These are phyloP conservation scores for Triplophysa yarkandensis DNA, from an alignment of 2,797 vertebrate species.

Conservation along the genomic window DNA sequence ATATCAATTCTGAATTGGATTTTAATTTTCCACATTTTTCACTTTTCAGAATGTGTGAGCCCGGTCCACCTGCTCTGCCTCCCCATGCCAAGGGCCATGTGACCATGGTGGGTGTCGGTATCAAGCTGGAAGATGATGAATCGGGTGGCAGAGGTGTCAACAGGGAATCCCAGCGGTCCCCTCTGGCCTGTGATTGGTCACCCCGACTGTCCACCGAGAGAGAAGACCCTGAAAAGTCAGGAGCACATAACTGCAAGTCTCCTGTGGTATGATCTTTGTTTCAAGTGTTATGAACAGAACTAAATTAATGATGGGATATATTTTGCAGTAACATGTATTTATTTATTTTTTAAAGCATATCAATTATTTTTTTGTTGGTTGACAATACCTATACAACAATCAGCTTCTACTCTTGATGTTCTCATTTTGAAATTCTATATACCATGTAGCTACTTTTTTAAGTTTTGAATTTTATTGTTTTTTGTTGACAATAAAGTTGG, in stretches of 20 bases:
- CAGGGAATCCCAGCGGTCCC: slow-evolving; percentile 59
- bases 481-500: too few species aligned
- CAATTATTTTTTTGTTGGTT: too few species aligned
- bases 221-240: slow-evolving; percentile 65
- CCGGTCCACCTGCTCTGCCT: slow-evolving; percentile 80
- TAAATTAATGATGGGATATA: too few species aligned
- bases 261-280: slow-evolving; percentile 66
- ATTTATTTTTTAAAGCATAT: too few species aligned
- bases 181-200: slow-evolving; percentile 69
- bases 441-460: background rate
- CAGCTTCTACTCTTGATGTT: too few species aligned
- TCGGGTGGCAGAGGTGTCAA: slow-evolving; percentile 42
- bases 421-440: background rate
- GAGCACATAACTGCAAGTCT: slow-evolving; percentile 68
- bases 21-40: background rate
- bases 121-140: slow-evolving; percentile 87
- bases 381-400: too few species aligned
- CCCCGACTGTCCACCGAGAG: slow-evolving; percentile 66
- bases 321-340: too few species aligned
- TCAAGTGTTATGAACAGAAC: background rate
- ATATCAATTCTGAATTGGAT: background rate
- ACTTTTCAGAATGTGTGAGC: slow-evolving; percentile 88
- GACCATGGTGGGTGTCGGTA: slow-evolving; percentile 84
- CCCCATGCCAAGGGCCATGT: slow-evolving; percentile 80
- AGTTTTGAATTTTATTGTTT: background rate